Evolutionary conservation across 2,797 vertebrate genomes (phyloP).

Genomic region (Danionella dracula): DNA sequence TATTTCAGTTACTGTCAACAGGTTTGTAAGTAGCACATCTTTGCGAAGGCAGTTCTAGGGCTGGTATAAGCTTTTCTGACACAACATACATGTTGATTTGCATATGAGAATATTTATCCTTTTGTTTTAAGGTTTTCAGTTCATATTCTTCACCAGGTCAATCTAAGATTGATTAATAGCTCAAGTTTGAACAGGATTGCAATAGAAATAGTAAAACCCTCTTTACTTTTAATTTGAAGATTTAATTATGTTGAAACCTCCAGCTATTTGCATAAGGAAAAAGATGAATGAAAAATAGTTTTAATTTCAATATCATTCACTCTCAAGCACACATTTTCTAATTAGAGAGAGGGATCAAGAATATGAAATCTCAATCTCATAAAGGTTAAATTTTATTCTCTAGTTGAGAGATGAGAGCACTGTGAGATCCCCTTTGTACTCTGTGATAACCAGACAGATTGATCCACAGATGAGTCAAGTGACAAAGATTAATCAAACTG

Average conservation of each 20-base stretch:
- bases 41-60: constrained; percentile 69
- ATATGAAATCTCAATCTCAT: constrained; percentile 48
- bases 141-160: neutral
- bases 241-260: constrained; percentile 31
- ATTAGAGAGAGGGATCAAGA: constrained; percentile 45
- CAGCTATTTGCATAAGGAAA: constrained; percentile 25
- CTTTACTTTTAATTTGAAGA: constrained; percentile 16
- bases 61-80: too few relatives aligned
- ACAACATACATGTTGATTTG: too few relatives aligned
- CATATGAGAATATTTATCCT: too few relatives aligned
- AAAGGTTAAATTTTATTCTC: constrained; percentile 54
- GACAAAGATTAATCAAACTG: constrained; percentile 46
- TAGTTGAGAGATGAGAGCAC: constrained; percentile 40
- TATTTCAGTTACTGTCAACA: constrained; percentile 23
- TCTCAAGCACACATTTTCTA: constrained; percentile 37
- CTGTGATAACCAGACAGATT: constrained; percentile 51
- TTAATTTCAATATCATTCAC: constrained; percentile 30
- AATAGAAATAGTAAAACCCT: neutral
- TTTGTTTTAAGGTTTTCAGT: neutral
- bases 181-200: neutral
- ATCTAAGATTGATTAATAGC: neutral
- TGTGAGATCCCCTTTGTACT: constrained; percentile 28
- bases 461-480: constrained; percentile 51
- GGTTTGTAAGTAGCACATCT: too few relatives aligned
- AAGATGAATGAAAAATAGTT: neutral